Conservation (phyloP, 2,888 invertebrate species). For the Tubulanus polymorphus region DNA sequence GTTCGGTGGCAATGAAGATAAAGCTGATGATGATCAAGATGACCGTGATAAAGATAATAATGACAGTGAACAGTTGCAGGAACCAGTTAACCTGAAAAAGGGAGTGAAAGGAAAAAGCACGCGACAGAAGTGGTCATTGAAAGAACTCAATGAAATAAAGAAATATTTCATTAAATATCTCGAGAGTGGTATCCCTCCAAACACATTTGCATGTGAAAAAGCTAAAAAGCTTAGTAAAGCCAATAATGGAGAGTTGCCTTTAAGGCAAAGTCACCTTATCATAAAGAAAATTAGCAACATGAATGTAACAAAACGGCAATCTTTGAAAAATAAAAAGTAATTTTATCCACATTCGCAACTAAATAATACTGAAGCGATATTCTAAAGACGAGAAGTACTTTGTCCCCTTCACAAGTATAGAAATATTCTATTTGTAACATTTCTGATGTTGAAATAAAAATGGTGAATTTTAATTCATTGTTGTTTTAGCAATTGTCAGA, state of each 20-base stretch:
- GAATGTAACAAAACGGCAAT: neutral
- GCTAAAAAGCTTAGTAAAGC: slow-evolving; percentile 5
- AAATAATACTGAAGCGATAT: too few relatives aligned
- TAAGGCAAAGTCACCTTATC: neutral
- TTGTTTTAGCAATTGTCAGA: too few relatives aligned
- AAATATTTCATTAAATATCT: slow-evolving; percentile 10
- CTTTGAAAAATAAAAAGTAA: neutral
- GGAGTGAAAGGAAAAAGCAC: too few relatives aligned
- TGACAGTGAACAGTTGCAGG: neutral
- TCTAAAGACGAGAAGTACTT: too few relatives aligned
- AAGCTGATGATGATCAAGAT: neutral
- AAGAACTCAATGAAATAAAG: slow-evolving; percentile 12
- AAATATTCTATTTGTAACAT: too few relatives aligned
- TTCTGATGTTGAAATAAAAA: too few relatives aligned
- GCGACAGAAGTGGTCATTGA: slow-evolving; percentile 3
- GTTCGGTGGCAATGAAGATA: neutral
- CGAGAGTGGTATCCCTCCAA: slow-evolving; percentile 5
- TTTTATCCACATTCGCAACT: too few relatives aligned
- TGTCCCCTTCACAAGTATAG: too few relatives aligned
- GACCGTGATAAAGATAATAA: neutral
- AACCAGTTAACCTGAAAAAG: neutral
- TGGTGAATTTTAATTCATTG: too few relatives aligned
- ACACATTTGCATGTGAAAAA: neutral
- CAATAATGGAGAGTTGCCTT: neutral
- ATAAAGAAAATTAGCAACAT: neutral